phyloP scores from a whole-genome alignment of 2,888 invertebrate species.

The Ommatoiulus sabulosus region DNA sequence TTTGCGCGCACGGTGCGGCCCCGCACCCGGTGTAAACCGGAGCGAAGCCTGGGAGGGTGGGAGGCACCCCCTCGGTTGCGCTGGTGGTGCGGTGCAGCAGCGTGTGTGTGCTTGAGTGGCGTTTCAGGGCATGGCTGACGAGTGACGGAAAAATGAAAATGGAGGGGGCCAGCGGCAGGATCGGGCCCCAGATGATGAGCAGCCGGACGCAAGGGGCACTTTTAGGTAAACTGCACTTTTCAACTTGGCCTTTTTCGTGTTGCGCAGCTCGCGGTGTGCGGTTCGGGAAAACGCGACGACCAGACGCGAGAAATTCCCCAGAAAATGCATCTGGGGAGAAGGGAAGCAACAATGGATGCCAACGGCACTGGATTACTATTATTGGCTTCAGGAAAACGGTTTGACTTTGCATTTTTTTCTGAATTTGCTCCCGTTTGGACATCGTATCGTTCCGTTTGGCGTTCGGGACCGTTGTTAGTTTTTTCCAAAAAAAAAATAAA shows the following conservation, averaged over 20 bases:
- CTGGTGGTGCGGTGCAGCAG: background rate
- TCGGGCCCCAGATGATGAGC: conserved; percentile 45
- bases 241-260: background rate
- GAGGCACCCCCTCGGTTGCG: background rate
- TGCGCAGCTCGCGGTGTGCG: background rate
- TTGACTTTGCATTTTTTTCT: conserved; percentile 14
- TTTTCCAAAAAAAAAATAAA: background rate
- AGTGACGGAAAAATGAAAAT: background rate
- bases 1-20: no score
- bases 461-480: background rate
- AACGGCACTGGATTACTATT: conserved; percentile 30
- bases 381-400: conserved; percentile 27
- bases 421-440: background rate
- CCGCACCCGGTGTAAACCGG: background rate
- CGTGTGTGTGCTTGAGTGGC: background rate
- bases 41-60: background rate
- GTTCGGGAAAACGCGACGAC: background rate
- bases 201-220: conserved; percentile 42
- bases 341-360: conserved; percentile 48
- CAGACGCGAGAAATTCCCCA: background rate
- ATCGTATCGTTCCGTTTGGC: background rate
- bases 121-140: background rate
- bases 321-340: background rate
- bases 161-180: conserved; percentile 31
- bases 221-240: conserved; percentile 47